These are phyloP conservation scores for Epizoanthus scotinus DNA, from an alignment of 92 coral and sea anemone genomes.

Conservation along the genomic window DNA sequence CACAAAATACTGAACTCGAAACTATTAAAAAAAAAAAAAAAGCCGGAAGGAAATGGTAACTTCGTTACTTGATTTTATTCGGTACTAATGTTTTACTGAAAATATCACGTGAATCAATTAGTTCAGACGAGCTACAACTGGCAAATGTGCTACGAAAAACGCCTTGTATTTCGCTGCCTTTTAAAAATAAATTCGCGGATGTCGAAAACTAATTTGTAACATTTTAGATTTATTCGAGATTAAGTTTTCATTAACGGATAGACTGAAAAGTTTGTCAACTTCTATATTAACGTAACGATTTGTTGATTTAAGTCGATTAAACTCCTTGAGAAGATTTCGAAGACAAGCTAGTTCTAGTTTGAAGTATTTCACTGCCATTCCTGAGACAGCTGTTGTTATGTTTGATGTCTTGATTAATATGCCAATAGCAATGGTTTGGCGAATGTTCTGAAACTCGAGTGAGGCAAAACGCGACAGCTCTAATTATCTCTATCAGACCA, in stretches of 20 bases:
- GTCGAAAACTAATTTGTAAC: conserved; percentile 1
- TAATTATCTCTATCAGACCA: conserved; percentile 13
- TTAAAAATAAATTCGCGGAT: not conserved
- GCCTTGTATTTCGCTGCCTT: not conserved
- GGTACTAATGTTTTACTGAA: not conserved
- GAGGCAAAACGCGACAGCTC: conserved; percentile 11
- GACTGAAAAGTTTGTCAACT: conserved; percentile 28
- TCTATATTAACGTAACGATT: conserved; percentile 1
- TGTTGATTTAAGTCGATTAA: conserved; percentile 8
- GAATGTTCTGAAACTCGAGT: conserved; percentile 4
- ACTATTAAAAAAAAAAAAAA: not conserved
- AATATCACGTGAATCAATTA: not conserved
- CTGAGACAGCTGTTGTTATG: conserved; percentile 19
- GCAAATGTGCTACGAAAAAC: conserved; percentile 9
- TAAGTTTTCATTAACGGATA: conserved; percentile 17
- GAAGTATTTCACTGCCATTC: not conserved
- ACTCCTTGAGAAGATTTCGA: not conserved
- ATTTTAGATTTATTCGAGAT: not conserved
- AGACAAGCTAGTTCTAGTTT: not conserved
- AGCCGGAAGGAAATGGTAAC: not conserved
- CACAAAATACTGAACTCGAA: not conserved
- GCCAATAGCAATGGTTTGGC: not conserved
- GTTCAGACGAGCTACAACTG: conserved; percentile 4
- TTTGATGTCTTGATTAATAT: conserved; percentile 11
- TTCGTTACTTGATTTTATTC: not conserved